Evolutionary conservation across 2,888 invertebrate genomes (phyloP), one percentile per base, ranked within the genome.

Genomic region (Lacanobia wlatinum): DNA sequence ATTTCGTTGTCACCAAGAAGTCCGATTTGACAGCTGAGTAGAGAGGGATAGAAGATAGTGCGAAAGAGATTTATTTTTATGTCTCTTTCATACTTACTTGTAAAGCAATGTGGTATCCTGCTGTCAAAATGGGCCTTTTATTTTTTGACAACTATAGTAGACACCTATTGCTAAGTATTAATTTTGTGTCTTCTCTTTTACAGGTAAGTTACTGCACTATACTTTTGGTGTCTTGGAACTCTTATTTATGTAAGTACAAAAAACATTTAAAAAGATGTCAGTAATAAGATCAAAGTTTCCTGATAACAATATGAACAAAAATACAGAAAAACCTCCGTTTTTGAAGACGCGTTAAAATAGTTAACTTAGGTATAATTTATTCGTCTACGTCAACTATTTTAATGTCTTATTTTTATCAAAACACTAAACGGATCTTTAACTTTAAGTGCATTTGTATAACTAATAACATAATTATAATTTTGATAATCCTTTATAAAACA

Each of bases 201-300:
- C 84, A 81, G 81, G 81, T 81, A 83, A 83, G 84, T 69, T 66
- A 12, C 38, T 59, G 18, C 16, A 28, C 34, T 7, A 16, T 12
- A 28, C 4, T 23, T n/a, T 46, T 53, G 52, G 5, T 18, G 34
- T 78, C 23, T 61, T 67, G 1, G 2, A 9, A 14, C 1, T 16
- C 0, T 28, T 34, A 16, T 43, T 34, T 18, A 21, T 1, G 1
- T 16, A 28, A 56, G 21, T 43, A 12, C 10, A 40, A 66, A 14
- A 62, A 74, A 1, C 46, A 64, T 18, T 28, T 1, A 53, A 53
- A 53, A 53, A 14, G 2, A 43, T 43, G 12, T 12, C 12, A 48
- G 7, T 16, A 16, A 46, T 0, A 46, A 18, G 4, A 46, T 16
- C 40, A 10, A 1, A 40, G 40, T 2, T 10, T 2, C 10, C 9